Base-by-base conservation (phyloP, 2,797 vertebrate species). In the Hippoglossus hippoglossus region DNA sequence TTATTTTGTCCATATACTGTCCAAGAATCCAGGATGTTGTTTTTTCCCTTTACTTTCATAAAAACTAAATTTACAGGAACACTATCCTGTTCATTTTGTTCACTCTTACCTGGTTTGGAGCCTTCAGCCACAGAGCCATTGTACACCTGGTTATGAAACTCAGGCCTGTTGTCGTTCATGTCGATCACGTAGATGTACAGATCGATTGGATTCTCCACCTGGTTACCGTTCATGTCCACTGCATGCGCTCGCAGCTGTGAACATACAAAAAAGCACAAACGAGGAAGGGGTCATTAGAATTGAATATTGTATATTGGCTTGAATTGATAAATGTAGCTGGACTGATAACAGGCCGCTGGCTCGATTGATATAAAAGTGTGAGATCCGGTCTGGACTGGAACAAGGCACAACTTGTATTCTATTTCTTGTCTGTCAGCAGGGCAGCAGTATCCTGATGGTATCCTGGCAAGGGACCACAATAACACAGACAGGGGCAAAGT, bases 81-180 rank as follows among this genome's bases (percentile, higher is more conserved):
- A 39, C 1, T 39, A 39, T 39, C 12, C 36, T 39, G 2, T 39
- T 10, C 36, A 39, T 39, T 39, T 13, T 22, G 22, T n/a, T n/a
- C n/a, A 21, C 25, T 52, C 57, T 55, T 93, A 99, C 98, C 97
- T 95, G 98, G 98, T 94, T 98, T 99, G 79, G 97, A 97, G 47
- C 96, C 96, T 90, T 99, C 98, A 6, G 97, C 96, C 91, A 99
- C 97, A 0, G 97, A 98, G 82, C 98, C 98, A 0, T 99, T 99
- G 90, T 98, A 99, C 66, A 99, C 95, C 87, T 97, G 97, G 90
- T 97, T 98, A 84, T 95, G 90, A 87, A 99, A 99, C 87, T 99
- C 97, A 0, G 98, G 98, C 18, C 98, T 94, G 94, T 99, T 99
- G 95, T 99, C 98, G 0, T 99, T 99, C 98, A 99, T 99, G 93